Evolutionary conservation across 1,140 invertebrate genomes (phyloP), one percentile per base, ranked within the genome.

Genomic region (Atopsyche davidsoni): DNA sequence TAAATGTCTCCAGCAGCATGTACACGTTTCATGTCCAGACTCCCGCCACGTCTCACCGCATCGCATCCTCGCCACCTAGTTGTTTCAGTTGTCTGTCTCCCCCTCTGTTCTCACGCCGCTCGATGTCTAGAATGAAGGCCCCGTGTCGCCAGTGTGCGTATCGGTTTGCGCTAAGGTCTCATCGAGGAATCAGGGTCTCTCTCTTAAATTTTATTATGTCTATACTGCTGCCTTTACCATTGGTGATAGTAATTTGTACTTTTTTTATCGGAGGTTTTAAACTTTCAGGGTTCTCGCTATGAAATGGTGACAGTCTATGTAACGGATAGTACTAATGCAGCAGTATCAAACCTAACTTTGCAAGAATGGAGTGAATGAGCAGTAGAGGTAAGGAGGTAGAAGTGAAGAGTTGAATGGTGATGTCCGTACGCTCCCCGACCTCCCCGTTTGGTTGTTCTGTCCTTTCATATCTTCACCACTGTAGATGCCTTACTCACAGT

Each of bases 401-500:
- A n/a, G n/a, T n/a, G n/a, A n/a, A n/a, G n/a, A n/a, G n/a, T n/a
- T n/a, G n/a, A n/a, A n/a, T n/a, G n/a, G n/a, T n/a, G n/a, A n/a
- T n/a, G n/a, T n/a, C n/a, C n/a, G n/a, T n/a, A n/a, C n/a, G n/a
- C n/a, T n/a, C n/a, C n/a, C n/a, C n/a, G n/a, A n/a, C n/a, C n/a
- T n/a, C n/a, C n/a, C n/a, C n/a, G n/a, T n/a, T n/a, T n/a, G n/a
- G n/a, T n/a, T 32, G 45, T 51, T 58, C 51, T 58, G 44, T 53
- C 57, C 57, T 48, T 50, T 67, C 64, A 68, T 68, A 70, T 67
- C 66, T 59, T 59, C 54, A 59, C 54, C 71, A 70, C 69, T 74
- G 72, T 74, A 74, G 72, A 64, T 74, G 72, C 72, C 72, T 74
- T 74, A 72, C 64, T 71, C 66, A 69, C 72, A 68, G 72, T 74